phyloP scores from a whole-genome alignment of 2,113 vertebrate genomes.

The Caranx ignobilis region DNA sequence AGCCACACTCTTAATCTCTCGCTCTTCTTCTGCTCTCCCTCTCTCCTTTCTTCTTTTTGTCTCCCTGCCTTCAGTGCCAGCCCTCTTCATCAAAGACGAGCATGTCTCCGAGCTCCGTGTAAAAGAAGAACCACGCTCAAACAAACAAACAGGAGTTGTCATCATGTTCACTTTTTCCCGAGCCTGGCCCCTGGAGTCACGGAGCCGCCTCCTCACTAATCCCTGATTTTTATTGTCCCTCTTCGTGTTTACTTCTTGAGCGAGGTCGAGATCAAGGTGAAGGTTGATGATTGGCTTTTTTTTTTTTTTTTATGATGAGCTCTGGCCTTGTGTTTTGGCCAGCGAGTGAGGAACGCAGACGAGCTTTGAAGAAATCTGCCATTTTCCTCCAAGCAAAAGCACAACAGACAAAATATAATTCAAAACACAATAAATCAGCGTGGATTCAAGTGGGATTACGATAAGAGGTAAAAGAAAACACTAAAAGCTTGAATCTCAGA shows the following conservation, averaged over 20 bases:
- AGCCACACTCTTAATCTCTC: constrained; percentile 68
- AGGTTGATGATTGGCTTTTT: constrained; percentile 14
- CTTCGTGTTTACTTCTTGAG: constrained; percentile 22
- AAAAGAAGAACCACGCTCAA: constrained; percentile 40
- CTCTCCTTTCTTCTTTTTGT: constrained; percentile 26
- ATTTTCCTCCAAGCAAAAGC: constrained; percentile 44
- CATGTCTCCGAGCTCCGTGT: constrained; percentile 46
- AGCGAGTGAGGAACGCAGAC: constrained; percentile 34
- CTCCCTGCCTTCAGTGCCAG: constrained; percentile 49
- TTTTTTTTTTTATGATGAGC: constrained; percentile 22
- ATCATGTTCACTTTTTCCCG: neutral
- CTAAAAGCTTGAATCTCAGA: constrained; percentile 44
- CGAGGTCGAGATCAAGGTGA: constrained; percentile 17
- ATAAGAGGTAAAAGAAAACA: constrained; percentile 37
- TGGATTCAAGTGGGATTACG: constrained; percentile 48
- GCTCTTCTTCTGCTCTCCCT: constrained; percentile 41
- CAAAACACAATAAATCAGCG: constrained; percentile 64
- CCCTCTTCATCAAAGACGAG: constrained; percentile 68
- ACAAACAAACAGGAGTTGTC: constrained; percentile 46
- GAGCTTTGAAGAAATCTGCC: constrained; percentile 48
- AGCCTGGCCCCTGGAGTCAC: neutral
- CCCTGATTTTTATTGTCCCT: neutral
- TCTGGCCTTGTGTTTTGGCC: constrained; percentile 36
- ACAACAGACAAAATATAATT: constrained; percentile 43
- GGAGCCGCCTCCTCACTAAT: constrained; percentile 13